A percentile compares a stretch with the other conserved stretches of the same genome.
These are phyloP conservation scores for Physeter macrocephalus DNA, from an alignment of 2,113 vertebrate species.

Conservation along the genomic window DNA sequence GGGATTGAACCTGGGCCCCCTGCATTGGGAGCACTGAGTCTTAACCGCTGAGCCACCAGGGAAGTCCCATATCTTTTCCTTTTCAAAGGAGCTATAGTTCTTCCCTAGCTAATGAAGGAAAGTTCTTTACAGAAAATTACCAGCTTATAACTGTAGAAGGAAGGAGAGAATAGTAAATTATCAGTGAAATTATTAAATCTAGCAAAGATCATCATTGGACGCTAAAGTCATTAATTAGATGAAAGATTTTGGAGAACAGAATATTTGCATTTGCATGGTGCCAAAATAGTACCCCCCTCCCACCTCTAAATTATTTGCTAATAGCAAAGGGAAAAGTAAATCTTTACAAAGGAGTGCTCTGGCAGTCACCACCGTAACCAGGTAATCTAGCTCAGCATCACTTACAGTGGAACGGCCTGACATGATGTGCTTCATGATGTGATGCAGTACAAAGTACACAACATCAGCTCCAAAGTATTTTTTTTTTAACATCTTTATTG, in stretches of 20 bases:
- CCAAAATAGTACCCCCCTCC: not conserved
- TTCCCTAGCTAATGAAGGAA: not conserved
- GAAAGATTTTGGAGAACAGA: not conserved
- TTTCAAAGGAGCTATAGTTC: not conserved
- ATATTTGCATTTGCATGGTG: not conserved
- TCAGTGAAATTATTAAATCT: not conserved
- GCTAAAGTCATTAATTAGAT: not conserved
- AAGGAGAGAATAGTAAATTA: not conserved
- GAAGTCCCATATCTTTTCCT: not conserved
- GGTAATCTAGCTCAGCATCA: not conserved
- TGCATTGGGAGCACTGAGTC: too few species aligned
- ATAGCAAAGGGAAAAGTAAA: not conserved
- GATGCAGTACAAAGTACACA: not conserved
- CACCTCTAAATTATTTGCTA: not conserved
- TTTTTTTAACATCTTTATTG: too few species aligned
- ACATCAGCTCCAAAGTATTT: not conserved
- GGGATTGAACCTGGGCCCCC: too few species aligned
- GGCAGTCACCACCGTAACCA: not conserved
- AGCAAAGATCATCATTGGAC: not conserved
- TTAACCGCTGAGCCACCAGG: too few species aligned
- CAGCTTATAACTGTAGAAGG: not conserved
- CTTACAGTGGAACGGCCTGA: not conserved
- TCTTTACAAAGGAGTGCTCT: not conserved
- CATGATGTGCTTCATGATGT: not conserved
- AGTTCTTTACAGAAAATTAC: not conserved